Base-by-base conservation (phyloP, 2,888 invertebrate species). In the Nomada fucata region DNA sequence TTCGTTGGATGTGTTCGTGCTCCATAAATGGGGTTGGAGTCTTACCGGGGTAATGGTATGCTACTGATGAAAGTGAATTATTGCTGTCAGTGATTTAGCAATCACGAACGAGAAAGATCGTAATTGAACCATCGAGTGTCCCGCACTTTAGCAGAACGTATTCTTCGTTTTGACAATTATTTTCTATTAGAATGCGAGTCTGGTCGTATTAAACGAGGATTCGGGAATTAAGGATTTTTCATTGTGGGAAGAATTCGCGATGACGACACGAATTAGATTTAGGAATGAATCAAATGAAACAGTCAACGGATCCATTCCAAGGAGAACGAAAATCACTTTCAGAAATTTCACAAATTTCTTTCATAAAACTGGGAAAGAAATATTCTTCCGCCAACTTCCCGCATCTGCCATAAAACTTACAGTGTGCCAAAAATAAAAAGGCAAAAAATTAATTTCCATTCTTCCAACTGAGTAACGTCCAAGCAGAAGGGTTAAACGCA, bases 1-100 rank as follows among this genome's bases (percentile, higher is more conserved):
- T 75, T 55, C 20, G 55, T 53, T 47, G 42, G 60, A 77, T 65
- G 65, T 70, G 55, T 70, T 63, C 50, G 44, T 68, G 47, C 42
- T 59, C 36, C 5, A 18, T 61, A 36, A 53, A 50, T 26, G 15
- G 73, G 64, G 55, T 64, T 53, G 57, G 50, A 72, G 63, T 60
- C 36, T 13, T 52, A 53, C 75, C 57, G 64, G 63, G 57, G 26
- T 20, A 72, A 60, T 65, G 64, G 29, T 53, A 52, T n/a, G 55
- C 52, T 52, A 47, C 60, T 61, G 59, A 59, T 50, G 50, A 50
- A 50, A 60, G 26, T 20, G 59, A 44, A n/a, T 57, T 3, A 57
- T n/a, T 20, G 44, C 55, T 57, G 36, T n/a, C 47, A 47, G n/a
- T 1, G n/a, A 59, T 70, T 59, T 50, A 29, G 26, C 50, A 50